Conservation (phyloP, 2,888 invertebrate species). For the Strigamia maritima region DNA sequence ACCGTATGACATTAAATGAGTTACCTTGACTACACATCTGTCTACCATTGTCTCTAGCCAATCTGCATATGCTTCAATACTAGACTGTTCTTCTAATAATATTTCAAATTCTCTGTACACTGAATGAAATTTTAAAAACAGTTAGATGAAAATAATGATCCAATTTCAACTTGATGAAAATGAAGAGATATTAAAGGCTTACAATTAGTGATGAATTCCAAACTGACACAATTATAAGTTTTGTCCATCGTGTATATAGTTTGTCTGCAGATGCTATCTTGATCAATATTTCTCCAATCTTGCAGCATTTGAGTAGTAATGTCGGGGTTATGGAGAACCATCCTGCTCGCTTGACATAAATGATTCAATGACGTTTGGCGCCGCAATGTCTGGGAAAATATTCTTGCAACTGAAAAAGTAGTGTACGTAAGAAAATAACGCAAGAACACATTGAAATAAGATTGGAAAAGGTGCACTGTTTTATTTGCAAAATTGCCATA, state of each 20-base stretch:
- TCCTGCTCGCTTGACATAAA: constrained; percentile 54
- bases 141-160: background rate
- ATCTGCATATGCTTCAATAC: constrained; percentile 53
- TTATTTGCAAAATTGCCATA: no score
- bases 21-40: constrained; percentile 52
- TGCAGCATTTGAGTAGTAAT: constrained; percentile 54
- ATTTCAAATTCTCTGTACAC: constrained; percentile 54
- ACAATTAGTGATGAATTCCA: constrained; percentile 50
- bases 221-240: constrained; percentile 48
- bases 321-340: constrained; percentile 53
- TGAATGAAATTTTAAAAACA: constrained; percentile 45
- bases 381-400: constrained; percentile 53
- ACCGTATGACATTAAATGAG: background rate
- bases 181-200: constrained; percentile 42
- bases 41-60: constrained; percentile 56
- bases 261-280: constrained; percentile 52
- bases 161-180: background rate
- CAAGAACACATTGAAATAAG: no score
- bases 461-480: no score
- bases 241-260: constrained; percentile 53
- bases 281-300: constrained; percentile 54
- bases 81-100: constrained; percentile 54
- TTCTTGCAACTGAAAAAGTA: constrained; percentile 53
- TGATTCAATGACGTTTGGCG: constrained; percentile 56
- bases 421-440: no score